Conservation (phyloP, 2,888 invertebrate genomes). For the Hoplodrina blanda region DNA sequence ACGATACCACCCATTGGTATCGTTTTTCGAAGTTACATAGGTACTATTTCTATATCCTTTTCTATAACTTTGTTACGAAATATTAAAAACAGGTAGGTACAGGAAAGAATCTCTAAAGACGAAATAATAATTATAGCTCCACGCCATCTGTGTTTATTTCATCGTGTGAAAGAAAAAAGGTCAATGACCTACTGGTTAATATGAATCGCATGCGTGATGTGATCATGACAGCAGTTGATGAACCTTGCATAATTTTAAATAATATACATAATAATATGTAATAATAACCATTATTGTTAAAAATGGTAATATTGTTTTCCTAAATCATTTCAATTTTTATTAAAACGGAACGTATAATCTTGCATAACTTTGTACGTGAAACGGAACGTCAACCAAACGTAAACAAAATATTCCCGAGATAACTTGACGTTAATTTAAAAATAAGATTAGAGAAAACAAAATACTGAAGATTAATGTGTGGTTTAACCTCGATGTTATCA, state of each 20-base stretch:
- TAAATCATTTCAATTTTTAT: neutral
- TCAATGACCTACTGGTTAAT: neutral
- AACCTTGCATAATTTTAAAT: neutral
- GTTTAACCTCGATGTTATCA: conserved; percentile 38
- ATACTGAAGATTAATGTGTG: conserved; percentile 36
- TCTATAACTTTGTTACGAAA: no score
- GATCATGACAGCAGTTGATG: neutral
- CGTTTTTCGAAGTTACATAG: no score
- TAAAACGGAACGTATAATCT: conserved; percentile 34
- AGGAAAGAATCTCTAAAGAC: no score
- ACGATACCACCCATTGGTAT: no score
- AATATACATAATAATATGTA: neutral
- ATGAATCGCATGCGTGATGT: neutral
- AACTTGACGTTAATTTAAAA: conserved; percentile 66
- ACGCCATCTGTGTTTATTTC: conserved; percentile 22
- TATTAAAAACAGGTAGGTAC: no score
- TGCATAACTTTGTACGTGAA: conserved; percentile 57
- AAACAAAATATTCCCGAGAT: conserved; percentile 73
- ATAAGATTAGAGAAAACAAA: conserved; percentile 49
- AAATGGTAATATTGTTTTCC: no score
- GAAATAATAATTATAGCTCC: neutral
- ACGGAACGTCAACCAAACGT: conserved; percentile 75
- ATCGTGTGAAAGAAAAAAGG: neutral
- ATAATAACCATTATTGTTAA: no score
- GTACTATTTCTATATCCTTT: no score